Evolutionary conservation across 2,113 vertebrate species (phyloP).

Genomic region (Merops nubicus): DNA sequence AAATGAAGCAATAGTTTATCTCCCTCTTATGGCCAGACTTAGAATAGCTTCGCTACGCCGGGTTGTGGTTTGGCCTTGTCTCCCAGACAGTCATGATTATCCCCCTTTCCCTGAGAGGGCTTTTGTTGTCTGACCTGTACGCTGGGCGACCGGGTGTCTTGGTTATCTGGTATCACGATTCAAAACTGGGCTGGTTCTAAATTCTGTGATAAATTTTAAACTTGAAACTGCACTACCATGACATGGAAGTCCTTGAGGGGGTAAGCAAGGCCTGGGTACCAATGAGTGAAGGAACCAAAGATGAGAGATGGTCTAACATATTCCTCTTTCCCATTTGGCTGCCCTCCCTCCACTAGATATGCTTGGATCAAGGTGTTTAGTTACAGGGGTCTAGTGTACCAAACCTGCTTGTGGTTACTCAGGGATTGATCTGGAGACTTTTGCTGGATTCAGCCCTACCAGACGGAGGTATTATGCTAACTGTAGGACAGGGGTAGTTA

Average conservation of each 20-base stretch:
- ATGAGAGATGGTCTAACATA: background rate
- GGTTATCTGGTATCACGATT: background rate
- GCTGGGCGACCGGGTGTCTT: background rate
- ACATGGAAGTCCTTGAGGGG: background rate
- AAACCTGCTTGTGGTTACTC: background rate
- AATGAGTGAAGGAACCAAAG: background rate
- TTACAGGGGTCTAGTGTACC: background rate
- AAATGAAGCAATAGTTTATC: conserved; percentile 45
- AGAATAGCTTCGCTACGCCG: background rate
- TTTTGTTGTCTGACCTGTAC: background rate
- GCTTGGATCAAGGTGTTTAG: background rate
- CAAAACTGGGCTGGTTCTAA: background rate
- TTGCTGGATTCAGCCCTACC: background rate
- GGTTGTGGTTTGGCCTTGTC: background rate
- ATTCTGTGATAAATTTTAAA: background rate
- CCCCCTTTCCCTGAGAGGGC: background rate
- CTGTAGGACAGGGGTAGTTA: background rate
- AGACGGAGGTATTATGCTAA: background rate
- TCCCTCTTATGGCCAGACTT: conserved; percentile 56
- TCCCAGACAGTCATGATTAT: background rate
- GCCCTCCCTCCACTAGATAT: background rate
- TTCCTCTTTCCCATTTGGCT: background rate
- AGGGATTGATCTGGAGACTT: background rate
- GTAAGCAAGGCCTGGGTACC: background rate
- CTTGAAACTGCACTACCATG: background rate